Percentiles rank a stretch among this genome's conserved stretches.
Conservation (phyloP, 1,140 invertebrate species). For the Coelopa frigida region DNA sequence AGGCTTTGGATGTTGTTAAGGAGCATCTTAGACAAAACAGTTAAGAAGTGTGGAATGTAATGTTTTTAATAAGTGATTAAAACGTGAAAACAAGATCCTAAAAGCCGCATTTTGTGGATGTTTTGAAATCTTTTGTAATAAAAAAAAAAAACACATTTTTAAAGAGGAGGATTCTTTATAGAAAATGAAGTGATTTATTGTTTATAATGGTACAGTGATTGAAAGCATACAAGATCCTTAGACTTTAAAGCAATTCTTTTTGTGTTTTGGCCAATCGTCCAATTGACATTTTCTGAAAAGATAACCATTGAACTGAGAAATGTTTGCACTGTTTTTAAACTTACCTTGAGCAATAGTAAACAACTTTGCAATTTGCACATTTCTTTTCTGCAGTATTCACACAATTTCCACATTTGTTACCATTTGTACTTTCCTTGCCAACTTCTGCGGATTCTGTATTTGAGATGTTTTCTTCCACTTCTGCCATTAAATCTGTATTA, state of each 20-base stretch:
- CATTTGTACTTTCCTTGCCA: constrained; percentile 11
- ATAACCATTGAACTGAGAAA: constrained; percentile 5
- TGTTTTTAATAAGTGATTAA: constrained; percentile 22
- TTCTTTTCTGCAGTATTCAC: constrained; percentile 45
- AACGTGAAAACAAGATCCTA: constrained; percentile 28
- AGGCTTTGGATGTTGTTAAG: constrained; percentile 84
- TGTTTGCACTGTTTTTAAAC: constrained; percentile 1
- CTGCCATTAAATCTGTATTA: constrained; percentile 48
- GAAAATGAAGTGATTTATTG: neutral
- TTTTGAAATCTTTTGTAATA: constrained; percentile 13
- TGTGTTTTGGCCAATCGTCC: constrained; percentile 47
- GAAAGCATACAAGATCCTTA: too few species aligned
- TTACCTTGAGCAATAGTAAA: constrained; percentile 48
- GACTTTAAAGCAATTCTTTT: constrained; percentile 28
- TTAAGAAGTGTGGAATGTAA: constrained; percentile 21
- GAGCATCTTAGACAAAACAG: constrained; percentile 73
- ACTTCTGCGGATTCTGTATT: constrained; percentile 9
- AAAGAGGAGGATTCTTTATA: too few species aligned
- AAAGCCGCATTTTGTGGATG: constrained; percentile 4
- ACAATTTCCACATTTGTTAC: constrained; percentile 43
- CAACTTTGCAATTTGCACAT: constrained; percentile 47
- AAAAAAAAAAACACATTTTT: constrained; percentile 7
- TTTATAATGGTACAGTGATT: too few species aligned
- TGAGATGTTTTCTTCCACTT: constrained; percentile 37
- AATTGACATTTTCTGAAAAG: constrained; percentile 47